A percentile compares a stretch with the other conserved stretches of the same genome.
Conservation (phyloP, 2,888 invertebrate species). For the Drosophila paranaensis region DNA sequence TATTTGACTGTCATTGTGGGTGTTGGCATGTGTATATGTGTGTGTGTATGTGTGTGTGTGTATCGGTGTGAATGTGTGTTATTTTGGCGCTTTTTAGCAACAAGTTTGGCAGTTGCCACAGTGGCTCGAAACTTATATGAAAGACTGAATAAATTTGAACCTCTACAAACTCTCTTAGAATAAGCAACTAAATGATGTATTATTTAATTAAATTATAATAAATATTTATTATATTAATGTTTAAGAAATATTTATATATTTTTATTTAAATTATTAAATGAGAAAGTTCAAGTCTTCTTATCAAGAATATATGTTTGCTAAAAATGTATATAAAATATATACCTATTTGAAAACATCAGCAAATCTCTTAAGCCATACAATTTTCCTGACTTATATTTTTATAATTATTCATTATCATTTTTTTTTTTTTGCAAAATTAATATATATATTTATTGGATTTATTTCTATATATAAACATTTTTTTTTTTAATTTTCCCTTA, state of each 20-base stretch:
- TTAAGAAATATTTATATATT: no score
- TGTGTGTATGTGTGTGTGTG: neutral
- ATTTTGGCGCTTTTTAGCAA: conserved; percentile 74
- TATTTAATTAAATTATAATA: neutral
- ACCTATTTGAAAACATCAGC: neutral
- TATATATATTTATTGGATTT: neutral
- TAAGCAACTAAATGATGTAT: no score
- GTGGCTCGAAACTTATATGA: conserved; percentile 10
- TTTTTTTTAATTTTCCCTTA: neutral
- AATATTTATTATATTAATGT: neutral
- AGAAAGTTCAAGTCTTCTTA: no score
- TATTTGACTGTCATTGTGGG: neutral
- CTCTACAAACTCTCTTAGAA: no score
- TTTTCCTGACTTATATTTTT: no score
- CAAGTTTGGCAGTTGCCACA: conserved; percentile 57
- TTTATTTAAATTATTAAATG: no score
- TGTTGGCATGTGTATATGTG: conserved; percentile 1
- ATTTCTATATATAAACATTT: neutral
- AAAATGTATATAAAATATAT: no score
- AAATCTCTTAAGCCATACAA: neutral
- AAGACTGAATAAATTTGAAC: no score
- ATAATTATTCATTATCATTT: no score
- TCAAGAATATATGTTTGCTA: no score
- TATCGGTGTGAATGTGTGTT: neutral
- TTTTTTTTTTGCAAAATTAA: neutral